Percentiles rank a stretch among this genome's conserved stretches.
Evolutionary conservation across 2,113 vertebrate genomes (phyloP).

Genomic region (Pterophyllum scalare): DNA sequence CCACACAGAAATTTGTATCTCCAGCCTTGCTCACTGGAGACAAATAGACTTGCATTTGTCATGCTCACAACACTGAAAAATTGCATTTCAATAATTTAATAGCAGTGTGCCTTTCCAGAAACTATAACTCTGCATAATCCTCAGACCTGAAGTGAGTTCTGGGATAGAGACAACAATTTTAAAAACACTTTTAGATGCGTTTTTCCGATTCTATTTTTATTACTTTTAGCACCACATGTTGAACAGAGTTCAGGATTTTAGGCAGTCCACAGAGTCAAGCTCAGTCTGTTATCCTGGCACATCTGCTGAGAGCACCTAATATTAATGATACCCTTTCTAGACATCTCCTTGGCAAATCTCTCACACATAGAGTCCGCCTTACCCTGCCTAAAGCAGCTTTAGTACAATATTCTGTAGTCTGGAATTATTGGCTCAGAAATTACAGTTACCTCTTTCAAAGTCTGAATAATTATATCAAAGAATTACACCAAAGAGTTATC

Average conservation of each 20-base stretch:
- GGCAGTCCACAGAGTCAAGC: neutral
- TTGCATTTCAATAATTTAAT: constrained; percentile 27
- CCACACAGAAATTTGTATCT: neutral
- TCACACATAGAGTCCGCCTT: neutral
- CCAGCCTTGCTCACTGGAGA: neutral
- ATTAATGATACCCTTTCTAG: neutral
- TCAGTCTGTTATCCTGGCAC: neutral
- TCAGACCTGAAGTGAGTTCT: neutral
- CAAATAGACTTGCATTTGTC: neutral
- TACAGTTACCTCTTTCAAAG: too few species aligned
- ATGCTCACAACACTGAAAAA: constrained; percentile 7
- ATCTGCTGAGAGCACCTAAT: neutral
- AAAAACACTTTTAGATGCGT: too few species aligned
- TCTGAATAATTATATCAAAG: too few species aligned
- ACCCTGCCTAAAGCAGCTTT: neutral
- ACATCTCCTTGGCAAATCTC: neutral
- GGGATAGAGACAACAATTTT: too few species aligned
- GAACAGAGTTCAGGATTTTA: neutral
- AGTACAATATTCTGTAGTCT: neutral
- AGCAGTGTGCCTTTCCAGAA: constrained; percentile 6
- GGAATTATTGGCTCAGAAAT: too few species aligned
- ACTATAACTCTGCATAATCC: constrained; percentile 1
- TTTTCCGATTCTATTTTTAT: neutral
- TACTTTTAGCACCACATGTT: neutral
- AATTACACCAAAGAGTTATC: neutral